Evolutionary conservation across 1,140 invertebrate genomes (phyloP), one percentile per base, ranked within the genome.

Genomic region (Musca domestica): DNA sequence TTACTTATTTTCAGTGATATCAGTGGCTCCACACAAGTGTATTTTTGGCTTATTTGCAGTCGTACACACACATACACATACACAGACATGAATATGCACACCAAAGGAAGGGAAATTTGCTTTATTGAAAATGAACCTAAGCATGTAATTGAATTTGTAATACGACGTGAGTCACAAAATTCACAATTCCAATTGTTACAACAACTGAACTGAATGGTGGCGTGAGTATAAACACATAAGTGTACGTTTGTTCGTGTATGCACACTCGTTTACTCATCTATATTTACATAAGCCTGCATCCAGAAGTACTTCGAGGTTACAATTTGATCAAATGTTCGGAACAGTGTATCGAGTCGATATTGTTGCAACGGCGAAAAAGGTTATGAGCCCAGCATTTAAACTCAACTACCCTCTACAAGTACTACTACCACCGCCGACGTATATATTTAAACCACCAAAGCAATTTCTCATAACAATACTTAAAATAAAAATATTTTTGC

Each of bases 91-190:
- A 58, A 30, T 27, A 58, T 41, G 34, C 34, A 41, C 34, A 41
- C 5, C 4, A 27, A 19, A 61, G 34, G 27, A 61, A 56, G 34
- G 56, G 41, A 61, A 61, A 61, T 61, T 61, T 61, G 56, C 27
- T 61, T 61, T 61, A 61, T 61, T 61, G 56, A 61, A 61, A 61
- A 61, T 61, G 56, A 61, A 61, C 56, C 56, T 61, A 34, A 61
- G 56, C 56, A 61, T 61, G 56, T 61, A 61, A 61, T 61, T 61
- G 56, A 61, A 61, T 61, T 61, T 61, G 56, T 61, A 61, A 61
- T 61, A 30, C 56, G 56, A 61, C 56, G 56, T 61, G 56, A 61
- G 56, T 61, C 27, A 61, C 56, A 61, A 61, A 41, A 61, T 61
- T 61, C 56, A 61, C 56, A 61, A 61, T 61, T 61, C 19, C 27